These are phyloP conservation scores for Dysdera silvatica DNA, from an alignment of 1,140 invertebrate genomes.

Conservation along the genomic window DNA sequence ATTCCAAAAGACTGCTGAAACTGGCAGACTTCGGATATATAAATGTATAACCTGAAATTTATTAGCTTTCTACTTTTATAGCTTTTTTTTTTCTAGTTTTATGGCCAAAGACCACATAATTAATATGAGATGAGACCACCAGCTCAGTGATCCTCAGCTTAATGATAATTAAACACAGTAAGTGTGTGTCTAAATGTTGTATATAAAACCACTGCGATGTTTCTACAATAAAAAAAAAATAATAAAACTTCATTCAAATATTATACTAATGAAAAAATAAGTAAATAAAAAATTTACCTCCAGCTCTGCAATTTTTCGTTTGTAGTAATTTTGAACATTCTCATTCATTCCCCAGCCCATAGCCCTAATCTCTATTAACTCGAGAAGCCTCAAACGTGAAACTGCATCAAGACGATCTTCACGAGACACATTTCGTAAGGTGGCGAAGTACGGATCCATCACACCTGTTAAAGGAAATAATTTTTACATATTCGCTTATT, in stretches of 20 bases:
- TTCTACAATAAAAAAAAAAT: neutral
- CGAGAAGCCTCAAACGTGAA: conserved; percentile 71
- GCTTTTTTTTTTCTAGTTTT: too few species aligned
- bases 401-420: conserved; percentile 65
- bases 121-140: too few species aligned
- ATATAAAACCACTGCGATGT: too few species aligned
- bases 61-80: too few species aligned
- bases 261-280: neutral
- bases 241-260: neutral
- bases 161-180: too few species aligned
- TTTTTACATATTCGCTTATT: conserved; percentile 2
- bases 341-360: conserved; percentile 73
- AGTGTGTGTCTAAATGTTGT: too few species aligned
- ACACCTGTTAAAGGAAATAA: conserved; percentile 47
- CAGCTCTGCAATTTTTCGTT: conserved; percentile 62
- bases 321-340: conserved; percentile 71
- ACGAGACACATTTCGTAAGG: conserved; percentile 76
- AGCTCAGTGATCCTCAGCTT: too few species aligned
- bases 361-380: conserved; percentile 77
- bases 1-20: too few species aligned
- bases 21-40: too few species aligned
- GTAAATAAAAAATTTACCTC: conserved; percentile 50
- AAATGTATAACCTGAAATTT: too few species aligned
- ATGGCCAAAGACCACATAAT: too few species aligned
- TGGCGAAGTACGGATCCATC: conserved; percentile 63